phyloP scores from a whole-genome alignment of 2,888 invertebrate genomes.

The Eilema sororculum region DNA sequence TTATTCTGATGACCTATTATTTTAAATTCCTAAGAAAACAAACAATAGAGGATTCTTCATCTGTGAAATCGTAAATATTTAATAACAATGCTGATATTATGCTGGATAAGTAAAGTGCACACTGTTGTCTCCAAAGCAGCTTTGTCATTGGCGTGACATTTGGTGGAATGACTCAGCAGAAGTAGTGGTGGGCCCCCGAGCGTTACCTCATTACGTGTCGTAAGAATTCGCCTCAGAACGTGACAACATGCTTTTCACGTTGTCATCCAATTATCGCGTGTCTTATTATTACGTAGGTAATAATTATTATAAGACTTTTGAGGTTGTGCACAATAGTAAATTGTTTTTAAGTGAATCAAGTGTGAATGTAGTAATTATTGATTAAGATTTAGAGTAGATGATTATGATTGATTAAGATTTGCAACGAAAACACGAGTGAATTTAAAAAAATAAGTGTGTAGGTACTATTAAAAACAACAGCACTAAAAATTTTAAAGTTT shows the following conservation, averaged over 20 bases:
- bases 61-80: not conserved
- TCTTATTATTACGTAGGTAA: slow-evolving; percentile 38
- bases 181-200: slow-evolving; percentile 37
- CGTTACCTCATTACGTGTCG: slow-evolving; percentile 48
- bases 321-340: not conserved
- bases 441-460: too few species aligned
- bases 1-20: too few species aligned
- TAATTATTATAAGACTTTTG: slow-evolving; percentile 1
- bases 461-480: not conserved
- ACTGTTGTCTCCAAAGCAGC: slow-evolving; percentile 39
- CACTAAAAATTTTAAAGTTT: too few species aligned
- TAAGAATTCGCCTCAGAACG: slow-evolving; percentile 30
- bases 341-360: not conserved
- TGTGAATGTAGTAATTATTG: not conserved
- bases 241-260: slow-evolving; percentile 36
- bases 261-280: slow-evolving; percentile 45
- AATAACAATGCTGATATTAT: not conserved
- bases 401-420: not conserved
- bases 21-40: too few species aligned
- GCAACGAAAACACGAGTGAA: not conserved
- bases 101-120: slow-evolving; percentile 33
- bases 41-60: too few species aligned
- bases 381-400: too few species aligned
- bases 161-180: slow-evolving; percentile 45
- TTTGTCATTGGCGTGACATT: slow-evolving; percentile 50